Evolutionary conservation across 37 sponge, comb jelly and placozoan genomes (phyloP).

Genomic region (Beroe ovata): DNA sequence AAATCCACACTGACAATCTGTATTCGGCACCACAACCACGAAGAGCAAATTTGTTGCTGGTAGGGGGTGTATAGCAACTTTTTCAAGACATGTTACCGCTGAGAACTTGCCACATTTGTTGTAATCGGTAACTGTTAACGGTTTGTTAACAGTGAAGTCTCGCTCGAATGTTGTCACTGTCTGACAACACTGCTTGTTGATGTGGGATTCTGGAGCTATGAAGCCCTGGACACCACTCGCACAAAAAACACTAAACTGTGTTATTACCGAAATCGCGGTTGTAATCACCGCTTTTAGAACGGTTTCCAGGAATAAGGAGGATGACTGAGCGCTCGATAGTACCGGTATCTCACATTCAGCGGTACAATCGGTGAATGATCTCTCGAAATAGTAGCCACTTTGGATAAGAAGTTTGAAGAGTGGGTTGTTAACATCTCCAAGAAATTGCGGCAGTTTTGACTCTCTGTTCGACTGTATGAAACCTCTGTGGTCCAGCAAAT

Average conservation of each 20-base stretch:
- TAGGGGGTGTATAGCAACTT: slow-evolving; percentile 18
- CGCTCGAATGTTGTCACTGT: background rate
- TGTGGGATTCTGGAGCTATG: slow-evolving; percentile 17
- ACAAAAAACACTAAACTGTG: background rate
- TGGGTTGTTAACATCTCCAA: background rate
- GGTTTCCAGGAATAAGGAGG: background rate
- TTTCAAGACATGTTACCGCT: background rate
- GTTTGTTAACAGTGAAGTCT: background rate
- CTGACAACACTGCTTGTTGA: slow-evolving; percentile 2
- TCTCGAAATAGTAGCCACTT: background rate
- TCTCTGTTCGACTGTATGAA: background rate
- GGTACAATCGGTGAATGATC: slow-evolving; percentile 19
- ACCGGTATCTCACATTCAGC: background rate
- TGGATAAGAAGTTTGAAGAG: background rate
- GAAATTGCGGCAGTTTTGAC: background rate
- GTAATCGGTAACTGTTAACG: background rate
- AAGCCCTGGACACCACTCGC: background rate
- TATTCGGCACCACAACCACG: background rate
- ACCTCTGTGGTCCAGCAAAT: slow-evolving; percentile 51
- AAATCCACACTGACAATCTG: background rate
- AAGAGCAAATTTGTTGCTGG: slow-evolving; percentile 37
- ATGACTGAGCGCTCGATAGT: background rate
- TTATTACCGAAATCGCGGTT: background rate
- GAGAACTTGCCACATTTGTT: background rate
- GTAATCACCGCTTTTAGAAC: background rate